Percentiles rank a stretch among this genome's conserved stretches.
These are phyloP conservation scores for Notodonta ziczac DNA, from an alignment of 2,888 invertebrate genomes.

Conservation along the genomic window DNA sequence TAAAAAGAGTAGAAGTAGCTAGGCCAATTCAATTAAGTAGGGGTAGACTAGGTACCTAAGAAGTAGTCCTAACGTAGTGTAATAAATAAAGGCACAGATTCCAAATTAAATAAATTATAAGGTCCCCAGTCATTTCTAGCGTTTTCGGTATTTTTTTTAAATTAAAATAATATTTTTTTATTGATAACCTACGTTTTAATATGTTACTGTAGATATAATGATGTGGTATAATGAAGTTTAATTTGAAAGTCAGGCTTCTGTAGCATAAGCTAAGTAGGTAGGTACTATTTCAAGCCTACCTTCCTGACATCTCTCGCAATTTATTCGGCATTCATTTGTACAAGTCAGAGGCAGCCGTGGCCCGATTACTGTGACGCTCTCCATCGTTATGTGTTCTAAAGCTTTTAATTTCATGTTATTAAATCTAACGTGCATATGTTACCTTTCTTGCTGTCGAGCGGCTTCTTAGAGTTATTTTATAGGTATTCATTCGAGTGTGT, in stretches of 20 bases:
- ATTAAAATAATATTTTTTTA: not conserved
- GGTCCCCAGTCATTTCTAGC: too few species aligned
- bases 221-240: not conserved
- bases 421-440: slow-evolving; percentile 9
- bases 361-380: slow-evolving; percentile 30
- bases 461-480: too few species aligned
- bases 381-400: slow-evolving; percentile 32
- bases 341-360: slow-evolving; percentile 29
- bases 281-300: slow-evolving; percentile 7
- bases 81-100: too few species aligned
- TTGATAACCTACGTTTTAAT: not conserved
- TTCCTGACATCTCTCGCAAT: slow-evolving; percentile 26
- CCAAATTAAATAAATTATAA: too few species aligned
- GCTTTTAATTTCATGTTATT: slow-evolving; percentile 34
- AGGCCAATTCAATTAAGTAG: too few species aligned
- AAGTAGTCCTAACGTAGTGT: too few species aligned
- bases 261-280: slow-evolving; percentile 10
- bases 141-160: too few species aligned
- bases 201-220: not conserved
- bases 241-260: not conserved
- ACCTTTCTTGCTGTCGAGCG: not conserved
- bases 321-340: slow-evolving; percentile 32
- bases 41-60: too few species aligned
- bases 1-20: too few species aligned
- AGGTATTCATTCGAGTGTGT: too few species aligned